These are phyloP conservation scores for Erythrolamprus reginae DNA, from an alignment of 2,113 vertebrate genomes.

Conservation along the genomic window DNA sequence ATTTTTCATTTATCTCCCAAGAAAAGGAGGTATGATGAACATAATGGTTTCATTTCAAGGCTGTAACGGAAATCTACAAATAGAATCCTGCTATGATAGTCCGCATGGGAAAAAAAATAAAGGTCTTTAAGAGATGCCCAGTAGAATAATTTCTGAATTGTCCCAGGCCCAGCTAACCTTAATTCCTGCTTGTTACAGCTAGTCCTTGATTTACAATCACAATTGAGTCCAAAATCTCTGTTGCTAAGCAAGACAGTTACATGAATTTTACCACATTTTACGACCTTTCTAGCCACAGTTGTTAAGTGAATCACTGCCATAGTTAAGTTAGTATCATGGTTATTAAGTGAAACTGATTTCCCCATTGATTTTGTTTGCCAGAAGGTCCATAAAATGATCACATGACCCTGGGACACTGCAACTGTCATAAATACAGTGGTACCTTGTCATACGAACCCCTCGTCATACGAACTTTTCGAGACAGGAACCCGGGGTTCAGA, in stretches of 20 bases:
- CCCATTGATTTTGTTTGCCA: neutral
- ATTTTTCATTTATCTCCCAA: neutral
- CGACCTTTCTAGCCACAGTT: neutral
- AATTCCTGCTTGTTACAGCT: neutral
- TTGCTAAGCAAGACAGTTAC: neutral
- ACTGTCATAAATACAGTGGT: neutral
- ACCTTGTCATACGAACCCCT: too few species aligned
- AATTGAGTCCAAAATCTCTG: neutral
- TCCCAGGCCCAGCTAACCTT: neutral
- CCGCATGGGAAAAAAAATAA: neutral
- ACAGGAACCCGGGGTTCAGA: too few species aligned
- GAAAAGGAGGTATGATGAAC: neutral
- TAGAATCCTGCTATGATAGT: neutral
- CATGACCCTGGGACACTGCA: neutral
- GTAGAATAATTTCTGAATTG: neutral
- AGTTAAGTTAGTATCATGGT: neutral
- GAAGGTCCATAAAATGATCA: neutral
- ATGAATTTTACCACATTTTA: neutral
- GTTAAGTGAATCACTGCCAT: neutral
- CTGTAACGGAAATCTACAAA: neutral
- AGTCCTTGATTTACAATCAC: neutral
- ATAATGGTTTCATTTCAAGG: neutral
- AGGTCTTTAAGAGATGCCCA: neutral
- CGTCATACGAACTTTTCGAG: too few species aligned
- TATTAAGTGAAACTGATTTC: neutral